A percentile compares a stretch with the other conserved stretches of the same genome.
Evolutionary conservation across 2,113 vertebrate species (phyloP).

Genomic region (Eulacestoma nigropectus): DNA sequence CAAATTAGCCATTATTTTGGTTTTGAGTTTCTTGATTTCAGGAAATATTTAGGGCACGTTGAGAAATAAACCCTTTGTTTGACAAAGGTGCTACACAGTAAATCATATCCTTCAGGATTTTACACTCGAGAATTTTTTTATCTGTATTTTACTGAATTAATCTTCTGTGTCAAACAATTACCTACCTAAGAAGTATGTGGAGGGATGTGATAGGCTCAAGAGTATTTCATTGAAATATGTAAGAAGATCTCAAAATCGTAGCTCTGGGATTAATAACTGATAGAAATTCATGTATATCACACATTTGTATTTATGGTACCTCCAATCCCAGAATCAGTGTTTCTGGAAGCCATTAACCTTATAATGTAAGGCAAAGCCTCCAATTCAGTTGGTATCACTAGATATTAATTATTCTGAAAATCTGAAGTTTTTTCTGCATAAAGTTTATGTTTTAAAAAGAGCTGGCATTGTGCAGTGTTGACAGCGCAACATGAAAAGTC

Average conservation of each 20-base stretch:
- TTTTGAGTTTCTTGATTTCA: not conserved
- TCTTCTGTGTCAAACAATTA: not conserved
- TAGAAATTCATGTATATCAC: not conserved
- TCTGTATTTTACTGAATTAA: not conserved
- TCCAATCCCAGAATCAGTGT: not conserved
- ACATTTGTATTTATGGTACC: not conserved
- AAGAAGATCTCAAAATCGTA: not conserved
- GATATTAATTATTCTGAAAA: not conserved
- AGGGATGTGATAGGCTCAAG: not conserved
- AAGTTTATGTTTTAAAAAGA: not conserved
- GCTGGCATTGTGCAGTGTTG: not conserved
- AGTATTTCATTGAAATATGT: not conserved
- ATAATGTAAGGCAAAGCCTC: not conserved
- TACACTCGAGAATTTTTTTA: not conserved
- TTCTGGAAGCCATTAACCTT: not conserved
- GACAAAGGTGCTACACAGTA: not conserved
- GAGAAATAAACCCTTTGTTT: not conserved
- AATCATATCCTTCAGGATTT: not conserved
- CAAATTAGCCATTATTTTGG: not conserved
- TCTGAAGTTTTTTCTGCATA: not conserved
- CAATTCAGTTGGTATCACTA: not conserved
- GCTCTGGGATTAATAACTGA: not conserved
- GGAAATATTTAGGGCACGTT: not conserved
- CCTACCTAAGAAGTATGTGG: not conserved
- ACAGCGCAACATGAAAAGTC: slow-evolving; percentile 12